Percentiles rank a stretch among this genome's conserved stretches.
Conservation (phyloP, 2,113 vertebrate species). For the Pteruthius melanotis region DNA sequence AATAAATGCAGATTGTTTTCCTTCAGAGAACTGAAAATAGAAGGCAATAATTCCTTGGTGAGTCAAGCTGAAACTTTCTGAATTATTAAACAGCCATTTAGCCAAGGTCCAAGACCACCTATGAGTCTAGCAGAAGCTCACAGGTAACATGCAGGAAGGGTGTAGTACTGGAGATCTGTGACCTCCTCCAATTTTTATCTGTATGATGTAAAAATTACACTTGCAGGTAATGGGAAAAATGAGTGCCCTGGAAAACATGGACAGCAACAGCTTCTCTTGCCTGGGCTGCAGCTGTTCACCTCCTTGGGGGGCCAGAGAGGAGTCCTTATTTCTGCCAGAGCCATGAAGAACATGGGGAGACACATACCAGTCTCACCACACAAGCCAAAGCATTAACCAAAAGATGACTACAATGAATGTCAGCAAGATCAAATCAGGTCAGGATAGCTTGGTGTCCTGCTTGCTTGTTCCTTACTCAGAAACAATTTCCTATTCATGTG, state of each 20-base stretch:
- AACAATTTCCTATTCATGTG: constrained; percentile 15
- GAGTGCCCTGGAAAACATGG: background rate
- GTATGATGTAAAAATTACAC: background rate
- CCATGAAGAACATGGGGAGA: background rate
- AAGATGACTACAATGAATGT: background rate
- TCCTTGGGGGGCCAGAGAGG: background rate
- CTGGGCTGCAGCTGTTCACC: background rate
- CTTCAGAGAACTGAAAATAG: background rate
- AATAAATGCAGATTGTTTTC: background rate
- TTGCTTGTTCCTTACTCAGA: background rate
- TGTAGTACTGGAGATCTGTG: accelerated
- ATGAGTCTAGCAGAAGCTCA: background rate
- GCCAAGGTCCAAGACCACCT: background rate
- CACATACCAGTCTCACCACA: background rate
- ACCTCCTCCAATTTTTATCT: background rate
- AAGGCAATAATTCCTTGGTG: background rate
- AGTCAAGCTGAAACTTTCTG: background rate
- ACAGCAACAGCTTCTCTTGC: background rate
- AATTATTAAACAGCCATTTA: background rate
- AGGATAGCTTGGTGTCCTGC: background rate
- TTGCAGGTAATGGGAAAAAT: background rate
- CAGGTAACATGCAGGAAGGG: background rate
- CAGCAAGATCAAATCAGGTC: background rate
- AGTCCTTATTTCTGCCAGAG: background rate
- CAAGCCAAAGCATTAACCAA: background rate